Evolutionary conservation across 2,888 invertebrate species (phyloP).

Genomic region (Diadegma fenestrale): DNA sequence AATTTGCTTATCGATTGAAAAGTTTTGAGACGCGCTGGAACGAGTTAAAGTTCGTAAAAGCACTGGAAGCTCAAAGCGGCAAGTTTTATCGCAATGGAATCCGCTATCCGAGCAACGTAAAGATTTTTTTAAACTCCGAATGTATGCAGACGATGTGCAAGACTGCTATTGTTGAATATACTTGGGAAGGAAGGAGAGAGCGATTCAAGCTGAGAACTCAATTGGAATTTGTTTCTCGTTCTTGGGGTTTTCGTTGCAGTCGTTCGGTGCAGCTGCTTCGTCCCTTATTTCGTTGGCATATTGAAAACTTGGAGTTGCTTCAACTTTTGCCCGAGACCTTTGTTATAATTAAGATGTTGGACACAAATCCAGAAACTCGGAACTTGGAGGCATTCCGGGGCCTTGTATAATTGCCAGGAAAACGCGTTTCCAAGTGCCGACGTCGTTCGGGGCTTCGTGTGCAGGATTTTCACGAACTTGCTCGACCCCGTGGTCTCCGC

Average conservation of each 20-base stretch:
- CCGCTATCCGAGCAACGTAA: constrained; percentile 3
- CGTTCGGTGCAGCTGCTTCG: constrained; percentile 19
- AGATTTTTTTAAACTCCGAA: constrained; percentile 26
- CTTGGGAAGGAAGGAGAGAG: not conserved
- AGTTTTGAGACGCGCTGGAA: constrained; percentile 37
- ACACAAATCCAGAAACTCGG: constrained; percentile 1
- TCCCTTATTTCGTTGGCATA: constrained; percentile 5
- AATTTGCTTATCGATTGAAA: constrained; percentile 60
- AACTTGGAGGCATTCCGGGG: not conserved
- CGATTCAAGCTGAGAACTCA: constrained; percentile 7
- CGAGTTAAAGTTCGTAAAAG: constrained; percentile 35
- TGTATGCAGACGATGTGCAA: constrained; percentile 25
- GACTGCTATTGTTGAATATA: constrained; percentile 15
- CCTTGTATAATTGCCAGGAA: not conserved
- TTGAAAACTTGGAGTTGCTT: constrained; percentile 14
- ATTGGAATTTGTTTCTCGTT: constrained; percentile 40
- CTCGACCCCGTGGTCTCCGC: not conserved
- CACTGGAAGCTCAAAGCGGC: not conserved
- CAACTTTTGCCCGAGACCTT: not conserved
- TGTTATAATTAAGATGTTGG: constrained; percentile 46
- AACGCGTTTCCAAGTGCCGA: not conserved
- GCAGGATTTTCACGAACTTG: not conserved
- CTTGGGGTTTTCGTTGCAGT: constrained; percentile 24
- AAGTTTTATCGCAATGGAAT: constrained; percentile 5
- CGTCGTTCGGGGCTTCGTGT: not conserved